A percentile compares a stretch with the other conserved stretches of the same genome.
Evolutionary conservation across 2,797 vertebrate genomes (phyloP).

Genomic region (Gallinago stenura): DNA sequence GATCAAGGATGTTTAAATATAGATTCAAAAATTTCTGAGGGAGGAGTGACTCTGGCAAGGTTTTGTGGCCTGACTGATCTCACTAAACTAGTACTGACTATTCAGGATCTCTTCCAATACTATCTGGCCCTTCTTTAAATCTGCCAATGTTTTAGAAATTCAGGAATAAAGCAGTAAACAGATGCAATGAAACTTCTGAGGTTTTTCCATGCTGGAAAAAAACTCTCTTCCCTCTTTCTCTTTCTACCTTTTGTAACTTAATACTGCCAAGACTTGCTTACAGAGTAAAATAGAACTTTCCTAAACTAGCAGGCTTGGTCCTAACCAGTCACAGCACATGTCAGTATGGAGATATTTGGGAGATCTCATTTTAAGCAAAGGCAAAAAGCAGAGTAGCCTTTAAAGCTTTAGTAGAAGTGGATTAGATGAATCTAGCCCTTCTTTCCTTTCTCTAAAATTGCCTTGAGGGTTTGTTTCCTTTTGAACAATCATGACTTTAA

Average conservation of each 20-base stretch:
- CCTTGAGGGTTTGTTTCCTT: not conserved
- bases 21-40: slow-evolving; percentile 56
- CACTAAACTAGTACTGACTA: slow-evolving; percentile 32
- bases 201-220: not conserved
- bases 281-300: not conserved
- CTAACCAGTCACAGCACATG: not conserved
- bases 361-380: slow-evolving; percentile 6
- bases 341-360: not conserved
- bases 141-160: slow-evolving; percentile 6
- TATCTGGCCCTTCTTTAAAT: slow-evolving; percentile 11
- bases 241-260: not conserved
- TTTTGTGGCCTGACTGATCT: slow-evolving; percentile 32
- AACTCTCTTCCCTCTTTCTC: not conserved
- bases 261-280: not conserved
- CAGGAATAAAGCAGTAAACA: slow-evolving; percentile 24
- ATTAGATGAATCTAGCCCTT: not conserved
- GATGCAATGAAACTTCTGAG: not conserved
- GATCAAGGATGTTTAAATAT: slow-evolving; percentile 56
- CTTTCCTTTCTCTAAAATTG: not conserved
- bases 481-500: not conserved
- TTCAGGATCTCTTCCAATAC: slow-evolving; percentile 17
- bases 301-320: not conserved
- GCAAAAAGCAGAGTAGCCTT: not conserved
- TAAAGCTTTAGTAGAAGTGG: not conserved
- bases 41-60: slow-evolving; percentile 55